These are phyloP conservation scores for Drosophila novamexicana DNA, from an alignment of 1,140 invertebrate species.

Conservation along the genomic window DNA sequence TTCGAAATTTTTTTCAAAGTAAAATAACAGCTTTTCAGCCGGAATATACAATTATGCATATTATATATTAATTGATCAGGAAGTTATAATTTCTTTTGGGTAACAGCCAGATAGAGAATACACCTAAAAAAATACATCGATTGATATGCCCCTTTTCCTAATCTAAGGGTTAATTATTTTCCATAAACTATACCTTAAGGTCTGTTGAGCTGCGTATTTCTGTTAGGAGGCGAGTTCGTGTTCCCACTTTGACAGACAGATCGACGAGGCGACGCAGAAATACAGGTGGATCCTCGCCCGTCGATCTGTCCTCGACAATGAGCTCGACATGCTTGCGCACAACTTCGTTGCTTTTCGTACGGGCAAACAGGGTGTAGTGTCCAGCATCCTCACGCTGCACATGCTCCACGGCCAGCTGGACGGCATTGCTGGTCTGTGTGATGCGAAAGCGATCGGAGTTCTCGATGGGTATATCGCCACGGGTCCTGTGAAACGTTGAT, in stretches of 20 bases:
- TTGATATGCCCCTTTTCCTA: no score
- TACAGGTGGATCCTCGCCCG: conserved; percentile 89
- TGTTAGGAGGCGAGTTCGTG: conserved; percentile 91
- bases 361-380: conserved; percentile 81
- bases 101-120: no score
- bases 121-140: no score
- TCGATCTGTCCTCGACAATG: conserved; percentile 84
- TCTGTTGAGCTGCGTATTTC: conserved; percentile 92
- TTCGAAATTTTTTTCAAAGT: no score
- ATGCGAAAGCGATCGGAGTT: conserved; percentile 83
- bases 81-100: no score
- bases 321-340: conserved; percentile 80
- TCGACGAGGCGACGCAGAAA: conserved; percentile 91
- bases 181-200: conserved; percentile 87
- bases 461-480: conserved; percentile 78
- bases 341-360: conserved; percentile 76
- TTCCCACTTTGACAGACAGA: conserved; percentile 93
- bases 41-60: no score
- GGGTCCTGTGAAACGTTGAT: conserved; percentile 64
- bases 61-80: no score
- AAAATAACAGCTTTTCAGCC: no score
- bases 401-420: conserved; percentile 83
- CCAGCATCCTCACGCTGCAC: conserved; percentile 83
- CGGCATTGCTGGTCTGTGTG: conserved; percentile 83
- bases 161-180: not conserved